These are phyloP conservation scores for Hormaphis cornu DNA, from an alignment of 1,140 invertebrate species.

Conservation along the genomic window DNA sequence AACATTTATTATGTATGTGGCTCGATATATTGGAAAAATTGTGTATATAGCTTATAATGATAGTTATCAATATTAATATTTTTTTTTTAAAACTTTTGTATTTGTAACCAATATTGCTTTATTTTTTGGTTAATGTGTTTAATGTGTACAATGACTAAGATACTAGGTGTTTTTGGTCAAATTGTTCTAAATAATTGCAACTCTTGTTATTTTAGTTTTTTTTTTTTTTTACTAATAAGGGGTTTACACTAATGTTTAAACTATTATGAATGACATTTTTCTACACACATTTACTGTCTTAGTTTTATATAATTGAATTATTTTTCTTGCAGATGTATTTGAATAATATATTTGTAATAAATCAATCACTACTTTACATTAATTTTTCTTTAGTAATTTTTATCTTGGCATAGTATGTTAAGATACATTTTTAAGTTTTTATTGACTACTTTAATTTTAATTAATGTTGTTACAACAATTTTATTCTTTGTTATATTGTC, in stretches of 20 bases:
- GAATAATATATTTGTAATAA: too few species aligned
- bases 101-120: neutral
- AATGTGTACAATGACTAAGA: too few species aligned
- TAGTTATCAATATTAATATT: neutral
- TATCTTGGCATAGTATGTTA: too few species aligned
- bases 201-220: neutral
- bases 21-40: neutral
- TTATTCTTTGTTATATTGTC: too few species aligned
- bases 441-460: too few species aligned
- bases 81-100: neutral
- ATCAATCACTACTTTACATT: too few species aligned
- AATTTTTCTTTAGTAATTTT: too few species aligned
- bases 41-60: neutral
- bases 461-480: too few species aligned
- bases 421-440: too few species aligned
- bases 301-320: neutral
- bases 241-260: conserved; percentile 14
- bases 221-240: neutral
- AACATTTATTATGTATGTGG: neutral
- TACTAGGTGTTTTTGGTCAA: neutral
- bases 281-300: neutral
- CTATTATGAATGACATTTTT: neutral
- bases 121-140: too few species aligned
- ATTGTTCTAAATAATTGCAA: neutral
- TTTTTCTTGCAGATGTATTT: too few species aligned